A percentile compares a stretch with the other conserved stretches of the same genome.
phyloP scores from a whole-genome alignment of 2,888 invertebrate species.

The Caradrina kadenii region DNA sequence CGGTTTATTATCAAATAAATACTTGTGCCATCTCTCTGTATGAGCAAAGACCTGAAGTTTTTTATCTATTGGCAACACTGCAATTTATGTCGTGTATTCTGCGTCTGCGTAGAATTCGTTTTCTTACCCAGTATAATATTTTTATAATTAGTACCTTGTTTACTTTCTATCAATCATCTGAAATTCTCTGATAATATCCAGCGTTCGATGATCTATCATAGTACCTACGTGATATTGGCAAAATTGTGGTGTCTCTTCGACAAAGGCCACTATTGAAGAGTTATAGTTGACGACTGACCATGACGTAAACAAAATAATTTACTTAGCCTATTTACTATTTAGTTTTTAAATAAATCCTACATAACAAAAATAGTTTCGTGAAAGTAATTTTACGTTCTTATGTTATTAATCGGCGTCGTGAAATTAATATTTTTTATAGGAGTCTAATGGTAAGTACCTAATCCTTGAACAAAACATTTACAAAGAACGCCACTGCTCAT shows the following conservation, averaged over 20 bases:
- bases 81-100: neutral
- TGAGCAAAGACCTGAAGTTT: too few relatives aligned
- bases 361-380: slow-evolving; percentile 15
- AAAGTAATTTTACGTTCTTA: slow-evolving; percentile 20
- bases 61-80: neutral
- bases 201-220: neutral
- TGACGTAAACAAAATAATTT: slow-evolving; percentile 62
- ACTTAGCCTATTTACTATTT: neutral
- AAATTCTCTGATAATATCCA: neutral
- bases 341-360: slow-evolving; percentile 12
- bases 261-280: neutral
- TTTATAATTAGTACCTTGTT: neutral
- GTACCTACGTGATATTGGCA: neutral
- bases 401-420: slow-evolving; percentile 8
- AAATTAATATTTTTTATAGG: slow-evolving; percentile 18
- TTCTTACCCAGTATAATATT: neutral
- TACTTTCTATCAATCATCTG: neutral
- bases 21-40: too few relatives aligned
- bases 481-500: slow-evolving; percentile 3
- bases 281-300: slow-evolving; percentile 16
- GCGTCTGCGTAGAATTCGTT: neutral
- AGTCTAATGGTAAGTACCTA: slow-evolving; percentile 35
- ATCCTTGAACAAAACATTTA: slow-evolving; percentile 42
- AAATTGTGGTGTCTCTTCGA: neutral
- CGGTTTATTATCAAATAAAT: too few relatives aligned